Percentiles rank a stretch among this genome's conserved stretches.
phyloP scores from a whole-genome alignment of 2,797 vertebrate genomes.

The Percopsis omiscomaycus region DNA sequence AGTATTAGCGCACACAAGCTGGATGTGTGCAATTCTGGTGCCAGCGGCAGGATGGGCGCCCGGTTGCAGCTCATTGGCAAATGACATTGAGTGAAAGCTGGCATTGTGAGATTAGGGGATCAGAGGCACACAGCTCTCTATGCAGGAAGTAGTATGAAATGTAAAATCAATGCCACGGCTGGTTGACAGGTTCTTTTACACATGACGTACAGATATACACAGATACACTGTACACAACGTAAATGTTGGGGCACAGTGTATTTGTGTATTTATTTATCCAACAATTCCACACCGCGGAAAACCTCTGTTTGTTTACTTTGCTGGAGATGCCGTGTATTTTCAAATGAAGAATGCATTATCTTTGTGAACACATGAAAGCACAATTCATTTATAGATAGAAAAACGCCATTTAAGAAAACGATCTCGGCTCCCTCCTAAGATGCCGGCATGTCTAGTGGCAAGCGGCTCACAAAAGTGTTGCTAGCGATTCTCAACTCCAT shows the following conservation, averaged over 20 bases:
- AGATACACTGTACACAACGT: conserved; percentile 47
- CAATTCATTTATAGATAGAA: conserved; percentile 47
- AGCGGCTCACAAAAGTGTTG: conserved; percentile 52
- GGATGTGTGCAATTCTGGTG: conserved; percentile 73
- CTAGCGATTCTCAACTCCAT: conserved; percentile 31
- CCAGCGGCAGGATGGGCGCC: conserved; percentile 76
- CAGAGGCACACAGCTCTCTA: conserved; percentile 68
- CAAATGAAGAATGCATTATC: conserved; percentile 8
- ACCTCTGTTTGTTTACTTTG: conserved; percentile 12
- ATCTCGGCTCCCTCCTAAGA: conserved; percentile 40
- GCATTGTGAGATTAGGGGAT: conserved; percentile 78
- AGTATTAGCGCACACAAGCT: conserved; percentile 69
- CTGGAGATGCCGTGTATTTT: conserved; percentile 24
- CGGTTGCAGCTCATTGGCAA: conserved; percentile 78
- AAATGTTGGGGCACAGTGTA: too few relatives aligned
- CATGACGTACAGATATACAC: conserved; percentile 57
- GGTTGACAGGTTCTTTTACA: conserved; percentile 58
- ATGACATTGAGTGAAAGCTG: conserved; percentile 80
- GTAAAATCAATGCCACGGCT: conserved; percentile 60
- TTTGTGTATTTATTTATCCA: too few relatives aligned
- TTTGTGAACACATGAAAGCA: conserved; percentile 23
- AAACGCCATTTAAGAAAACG: conserved; percentile 28
- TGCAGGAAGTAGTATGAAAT: conserved; percentile 70
- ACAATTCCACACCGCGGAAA: conserved; percentile 41
- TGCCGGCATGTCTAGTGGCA: conserved; percentile 40